phyloP scores from a whole-genome alignment of 2,888 invertebrate genomes.

The Mythimna loreyi region DNA sequence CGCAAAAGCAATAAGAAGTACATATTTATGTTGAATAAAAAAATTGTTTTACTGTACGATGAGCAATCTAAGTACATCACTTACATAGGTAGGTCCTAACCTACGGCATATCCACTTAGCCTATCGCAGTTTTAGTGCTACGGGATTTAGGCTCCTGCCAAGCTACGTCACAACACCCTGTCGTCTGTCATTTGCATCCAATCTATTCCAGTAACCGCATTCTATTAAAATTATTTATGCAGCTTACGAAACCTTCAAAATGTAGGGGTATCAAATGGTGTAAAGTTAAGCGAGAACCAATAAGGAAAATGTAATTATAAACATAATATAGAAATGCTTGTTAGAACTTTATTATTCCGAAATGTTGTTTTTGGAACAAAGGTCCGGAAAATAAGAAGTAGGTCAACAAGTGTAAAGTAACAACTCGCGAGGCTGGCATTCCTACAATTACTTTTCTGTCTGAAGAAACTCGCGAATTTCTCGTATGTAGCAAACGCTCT shows the following conservation, averaged over 20 bases:
- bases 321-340: background rate
- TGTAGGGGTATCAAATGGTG: background rate
- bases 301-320: background rate
- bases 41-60: background rate
- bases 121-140: background rate
- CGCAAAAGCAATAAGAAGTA: constrained; percentile 2
- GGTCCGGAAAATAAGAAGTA: background rate
- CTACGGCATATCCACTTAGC: background rate
- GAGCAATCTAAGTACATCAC: background rate
- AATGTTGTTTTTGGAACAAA: background rate
- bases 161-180: background rate
- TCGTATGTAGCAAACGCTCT: too few relatives aligned
- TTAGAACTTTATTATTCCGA: background rate
- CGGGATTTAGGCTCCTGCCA: background rate
- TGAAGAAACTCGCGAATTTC: too few relatives aligned
- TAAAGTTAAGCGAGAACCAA: background rate
- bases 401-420: too few relatives aligned
- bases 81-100: background rate
- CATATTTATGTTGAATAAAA: background rate
- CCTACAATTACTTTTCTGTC: too few relatives aligned
- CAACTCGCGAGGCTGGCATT: too few relatives aligned
- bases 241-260: background rate
- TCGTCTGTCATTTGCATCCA: too few relatives aligned
- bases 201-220: too few relatives aligned
- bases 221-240: too few relatives aligned